Base-by-base conservation (phyloP, 2,113 vertebrate genomes). In the Actenoides hombroni region DNA sequence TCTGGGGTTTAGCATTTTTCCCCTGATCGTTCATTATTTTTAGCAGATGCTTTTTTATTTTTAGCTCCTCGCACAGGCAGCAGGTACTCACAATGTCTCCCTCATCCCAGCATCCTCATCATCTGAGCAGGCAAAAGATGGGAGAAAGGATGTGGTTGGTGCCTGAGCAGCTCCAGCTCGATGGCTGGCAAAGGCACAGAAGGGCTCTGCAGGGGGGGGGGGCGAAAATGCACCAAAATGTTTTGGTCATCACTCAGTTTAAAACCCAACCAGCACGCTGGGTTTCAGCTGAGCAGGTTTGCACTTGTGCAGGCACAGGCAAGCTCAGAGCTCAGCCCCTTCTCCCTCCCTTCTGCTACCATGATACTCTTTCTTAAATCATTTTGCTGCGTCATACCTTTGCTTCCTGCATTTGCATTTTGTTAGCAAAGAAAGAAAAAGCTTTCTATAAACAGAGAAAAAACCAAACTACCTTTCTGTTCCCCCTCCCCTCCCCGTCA, bases 21-120 rank as follows among this genome's bases (percentile, higher is more conserved):
- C 31, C 83, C 26, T n/a, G 61, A 78, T 74, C 53, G 29, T n/a
- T 77, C 87, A 39, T 60, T 92, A 92, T 91, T 93, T 95, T 95
- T 86, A 88, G 95, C 90, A 84, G 85, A 78, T 28, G 5, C 5
- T 60, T 63, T 67, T 40, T 76, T 86, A 84, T 94, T 95, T 97
- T 93, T 87, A 94, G 80, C 37, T 82, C 28, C 79, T 70, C 0
- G 0, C 17, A 29, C 59, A 88, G 29, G 60, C 85, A 80, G 81
- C 81, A 67, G 65, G 57, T 51, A 44, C 86, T 68, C 5, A 4
- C 67, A 71, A 81, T 91, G 49, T 77, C 53, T 19, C 40, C 25
- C 60, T 42, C 2, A 1, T 33, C 39, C 57, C 54, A 33, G 29
- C 5, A 13, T 33, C 80, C 57, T 68, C 21, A 0, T 70, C 39